Conservation (phyloP, 2,888 invertebrate species). For the Cynaeus angustus region DNA sequence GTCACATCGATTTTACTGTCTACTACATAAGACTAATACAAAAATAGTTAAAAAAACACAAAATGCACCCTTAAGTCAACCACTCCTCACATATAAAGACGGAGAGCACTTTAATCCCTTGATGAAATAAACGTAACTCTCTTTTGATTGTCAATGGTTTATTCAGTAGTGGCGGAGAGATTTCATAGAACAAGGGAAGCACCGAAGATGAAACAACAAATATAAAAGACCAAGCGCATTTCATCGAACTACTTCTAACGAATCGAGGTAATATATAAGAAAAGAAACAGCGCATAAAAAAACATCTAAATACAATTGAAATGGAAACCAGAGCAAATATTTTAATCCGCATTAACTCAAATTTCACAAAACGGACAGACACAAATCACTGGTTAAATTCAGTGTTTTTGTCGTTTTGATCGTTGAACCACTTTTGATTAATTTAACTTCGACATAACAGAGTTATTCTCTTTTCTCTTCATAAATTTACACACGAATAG, state of each 20-base stretch:
- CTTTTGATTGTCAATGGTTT: slow-evolving; percentile 4
- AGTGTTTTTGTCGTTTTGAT: slow-evolving; percentile 5
- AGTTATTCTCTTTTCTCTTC: slow-evolving; percentile 22
- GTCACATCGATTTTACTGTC: slow-evolving; percentile 39
- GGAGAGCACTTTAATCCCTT: slow-evolving; percentile 15
- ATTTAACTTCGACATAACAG: slow-evolving; percentile 15
- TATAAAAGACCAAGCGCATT: slow-evolving; percentile 29
- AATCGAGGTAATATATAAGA: neutral
- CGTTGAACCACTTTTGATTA: slow-evolving; percentile 3
- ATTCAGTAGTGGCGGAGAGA: slow-evolving; percentile 4
- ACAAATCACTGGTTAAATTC: slow-evolving; percentile 24
- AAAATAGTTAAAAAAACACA: slow-evolving; percentile 31
- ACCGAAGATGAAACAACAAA: slow-evolving; percentile 32
- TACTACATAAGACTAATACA: slow-evolving; percentile 38
- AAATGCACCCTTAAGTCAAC: slow-evolving; percentile 41
- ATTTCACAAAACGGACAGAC: slow-evolving; percentile 6
- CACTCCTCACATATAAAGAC: slow-evolving; percentile 34
- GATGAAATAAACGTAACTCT: slow-evolving; percentile 1
- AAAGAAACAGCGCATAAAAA: slow-evolving; percentile 7
- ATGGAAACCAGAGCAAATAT: neutral
- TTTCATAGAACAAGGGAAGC: slow-evolving; percentile 12
- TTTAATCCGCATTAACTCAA: slow-evolving; percentile 25
- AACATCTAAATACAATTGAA: slow-evolving; percentile 6
- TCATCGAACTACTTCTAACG: slow-evolving; percentile 8
- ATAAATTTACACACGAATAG: slow-evolving; percentile 7